phyloP scores from a whole-genome alignment of 2,888 invertebrate genomes.

The Malthinus flaveolus region DNA sequence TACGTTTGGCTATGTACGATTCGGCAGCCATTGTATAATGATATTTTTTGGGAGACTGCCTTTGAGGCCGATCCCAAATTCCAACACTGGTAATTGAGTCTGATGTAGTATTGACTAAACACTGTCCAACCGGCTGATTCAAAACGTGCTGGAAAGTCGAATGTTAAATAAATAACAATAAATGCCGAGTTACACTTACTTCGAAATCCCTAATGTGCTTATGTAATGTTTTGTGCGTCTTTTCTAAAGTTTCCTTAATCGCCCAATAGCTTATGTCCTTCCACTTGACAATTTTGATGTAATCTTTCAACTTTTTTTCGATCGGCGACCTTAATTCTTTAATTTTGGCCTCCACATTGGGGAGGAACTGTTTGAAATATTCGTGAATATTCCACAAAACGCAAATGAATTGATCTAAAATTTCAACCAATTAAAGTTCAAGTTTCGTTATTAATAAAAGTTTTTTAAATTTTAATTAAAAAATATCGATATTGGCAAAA shows the following conservation, averaged over 20 bases:
- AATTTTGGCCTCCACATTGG: conserved; percentile 66
- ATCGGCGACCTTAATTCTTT: conserved; percentile 76
- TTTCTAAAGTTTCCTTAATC: conserved; percentile 85
- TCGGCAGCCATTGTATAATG: conserved; percentile 55
- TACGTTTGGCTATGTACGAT: conserved; percentile 43
- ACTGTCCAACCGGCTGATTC: conserved; percentile 57
- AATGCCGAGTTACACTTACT: conserved; percentile 47
- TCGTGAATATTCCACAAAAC: conserved; percentile 80
- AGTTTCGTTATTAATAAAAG: not conserved
- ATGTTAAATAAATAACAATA: not conserved
- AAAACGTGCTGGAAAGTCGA: conserved; percentile 57
- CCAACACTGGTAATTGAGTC: conserved; percentile 56
- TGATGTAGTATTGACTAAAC: conserved; percentile 53
- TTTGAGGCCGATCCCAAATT: conserved; percentile 65
- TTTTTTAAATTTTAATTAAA: conserved; percentile 6
- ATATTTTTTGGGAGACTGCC: conserved; percentile 54
- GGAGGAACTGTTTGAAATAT: conserved; percentile 81
- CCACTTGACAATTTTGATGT: conserved; percentile 94
- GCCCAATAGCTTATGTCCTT: conserved; percentile 94
- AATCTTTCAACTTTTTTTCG: conserved; percentile 89
- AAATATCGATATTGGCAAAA: not conserved
- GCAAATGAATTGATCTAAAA: conserved; percentile 62
- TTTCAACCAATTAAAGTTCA: conserved; percentile 11
- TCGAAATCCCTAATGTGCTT: conserved; percentile 87
- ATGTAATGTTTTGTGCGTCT: conserved; percentile 84